phyloP scores from a whole-genome alignment of 37 sponge, comb jelly and placozoan genomes.

The Oscarella lobularis region DNA sequence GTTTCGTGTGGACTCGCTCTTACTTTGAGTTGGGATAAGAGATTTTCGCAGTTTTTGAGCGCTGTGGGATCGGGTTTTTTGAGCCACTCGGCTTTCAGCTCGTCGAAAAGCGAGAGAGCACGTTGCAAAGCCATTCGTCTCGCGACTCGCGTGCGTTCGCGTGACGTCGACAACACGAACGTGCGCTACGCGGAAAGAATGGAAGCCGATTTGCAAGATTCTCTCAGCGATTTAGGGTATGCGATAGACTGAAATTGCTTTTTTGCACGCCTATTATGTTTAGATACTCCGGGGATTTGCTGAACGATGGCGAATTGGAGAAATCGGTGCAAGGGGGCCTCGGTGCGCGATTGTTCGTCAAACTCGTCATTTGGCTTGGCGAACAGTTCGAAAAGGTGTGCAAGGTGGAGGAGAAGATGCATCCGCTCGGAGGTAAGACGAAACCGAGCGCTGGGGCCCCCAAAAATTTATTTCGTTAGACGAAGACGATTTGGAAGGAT shows the following conservation, averaged over 20 bases:
- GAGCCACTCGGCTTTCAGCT: neutral
- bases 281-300: too few species aligned
- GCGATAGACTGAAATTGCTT: too few species aligned
- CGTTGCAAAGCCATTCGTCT: neutral
- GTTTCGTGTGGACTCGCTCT: too few species aligned
- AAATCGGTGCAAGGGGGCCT: too few species aligned
- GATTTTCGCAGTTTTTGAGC: neutral
- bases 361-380: neutral
- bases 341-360: neutral
- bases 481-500: conserved; percentile 45
- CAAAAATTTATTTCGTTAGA: too few species aligned
- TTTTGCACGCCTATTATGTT: too few species aligned
- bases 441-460: too few species aligned
- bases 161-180: too few species aligned
- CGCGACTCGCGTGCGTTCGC: neutral
- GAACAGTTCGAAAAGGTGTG: neutral
- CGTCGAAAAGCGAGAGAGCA: neutral
- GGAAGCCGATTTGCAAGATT: neutral
- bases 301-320: too few species aligned
- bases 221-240: conserved; percentile 1
- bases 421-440: neutral
- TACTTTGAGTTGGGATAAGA: neutral
- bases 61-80: neutral
- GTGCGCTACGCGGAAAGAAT: too few species aligned
- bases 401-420: neutral